Evolutionary conservation across 2,797 vertebrate species (phyloP), one percentile per base, ranked within the genome.

Genomic region (Coregonus ussuriensis): DNA sequence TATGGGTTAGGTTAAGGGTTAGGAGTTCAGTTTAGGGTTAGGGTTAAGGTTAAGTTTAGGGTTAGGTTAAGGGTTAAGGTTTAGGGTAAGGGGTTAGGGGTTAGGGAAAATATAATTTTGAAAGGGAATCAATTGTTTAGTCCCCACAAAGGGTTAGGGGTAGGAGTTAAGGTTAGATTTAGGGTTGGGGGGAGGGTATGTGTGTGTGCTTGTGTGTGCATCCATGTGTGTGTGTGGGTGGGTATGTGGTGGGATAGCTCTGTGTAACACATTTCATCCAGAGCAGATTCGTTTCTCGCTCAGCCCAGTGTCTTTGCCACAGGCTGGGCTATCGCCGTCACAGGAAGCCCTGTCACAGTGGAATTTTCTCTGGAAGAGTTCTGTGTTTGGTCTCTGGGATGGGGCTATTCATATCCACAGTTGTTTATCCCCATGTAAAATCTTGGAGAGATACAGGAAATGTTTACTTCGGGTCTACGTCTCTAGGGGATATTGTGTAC

Each of bases 321-420:
- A 41, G 15, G 56, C 73, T 77, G 72, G 25, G 79, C 74, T 69
- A 62, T 78, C 66, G 83, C 77, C 69, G 81, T 71, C 76, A 71
- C 86, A 90, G 87, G 86, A 92, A 91, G 77, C 85, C 69, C 15
- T 80, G 86, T 77, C 79, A 75, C 86, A 74, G 1, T 71, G 85
- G 84, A 85, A 91, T 91, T 89, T 93, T 88, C 88, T 88, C 63
- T 84, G 74, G 72, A 79, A 52, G 25, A 67, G 66, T 66, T 33
- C 14, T 5, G 29, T 80, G 85, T 87, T 86, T 79, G 37, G 31
- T 56, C 65, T 87, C 80, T 78, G 65, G 68, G 14, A 76, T 79
- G 81, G 31, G 84, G 47, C 80, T 75, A 3, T 74, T 79, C 73
- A 79, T 69, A 35, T 77, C 72, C 16, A 29, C 4, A 56, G 74